A percentile compares a stretch with the other conserved stretches of the same genome.
Conservation (phyloP, 2,113 vertebrate species). For the Antechinus stuartii region DNA sequence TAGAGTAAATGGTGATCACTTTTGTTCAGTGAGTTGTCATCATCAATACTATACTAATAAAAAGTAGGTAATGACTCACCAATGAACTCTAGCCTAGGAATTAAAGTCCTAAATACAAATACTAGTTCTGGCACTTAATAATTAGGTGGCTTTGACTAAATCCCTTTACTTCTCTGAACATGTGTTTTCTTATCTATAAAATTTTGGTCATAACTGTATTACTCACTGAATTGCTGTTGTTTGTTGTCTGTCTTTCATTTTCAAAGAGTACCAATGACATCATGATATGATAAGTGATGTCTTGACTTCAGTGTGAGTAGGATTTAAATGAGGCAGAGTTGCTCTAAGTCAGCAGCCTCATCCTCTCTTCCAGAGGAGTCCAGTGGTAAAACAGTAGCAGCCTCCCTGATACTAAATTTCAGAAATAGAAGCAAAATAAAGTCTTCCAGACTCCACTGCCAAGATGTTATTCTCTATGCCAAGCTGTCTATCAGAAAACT, state of each 20-base stretch:
- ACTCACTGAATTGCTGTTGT: neutral
- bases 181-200: neutral
- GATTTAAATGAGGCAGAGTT: neutral
- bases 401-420: neutral
- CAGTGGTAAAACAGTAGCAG: neutral
- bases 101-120: neutral
- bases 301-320: neutral
- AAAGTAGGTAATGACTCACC: neutral
- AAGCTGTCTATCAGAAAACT: neutral
- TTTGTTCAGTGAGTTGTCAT: neutral
- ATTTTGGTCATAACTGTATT: neutral
- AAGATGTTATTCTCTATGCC: neutral
- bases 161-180: neutral
- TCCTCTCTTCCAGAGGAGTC: neutral
- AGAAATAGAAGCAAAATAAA: neutral
- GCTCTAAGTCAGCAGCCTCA: neutral
- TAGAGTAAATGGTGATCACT: neutral
- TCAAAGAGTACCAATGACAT: neutral
- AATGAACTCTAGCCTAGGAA: neutral
- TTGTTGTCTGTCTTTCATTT: neutral
- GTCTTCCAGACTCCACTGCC: neutral
- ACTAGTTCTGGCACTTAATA: neutral
- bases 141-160: constrained; percentile 28
- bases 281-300: neutral
- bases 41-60: neutral